These are phyloP conservation scores for Pelobates fuscus DNA, from an alignment of 2,113 vertebrate species.

Conservation along the genomic window DNA sequence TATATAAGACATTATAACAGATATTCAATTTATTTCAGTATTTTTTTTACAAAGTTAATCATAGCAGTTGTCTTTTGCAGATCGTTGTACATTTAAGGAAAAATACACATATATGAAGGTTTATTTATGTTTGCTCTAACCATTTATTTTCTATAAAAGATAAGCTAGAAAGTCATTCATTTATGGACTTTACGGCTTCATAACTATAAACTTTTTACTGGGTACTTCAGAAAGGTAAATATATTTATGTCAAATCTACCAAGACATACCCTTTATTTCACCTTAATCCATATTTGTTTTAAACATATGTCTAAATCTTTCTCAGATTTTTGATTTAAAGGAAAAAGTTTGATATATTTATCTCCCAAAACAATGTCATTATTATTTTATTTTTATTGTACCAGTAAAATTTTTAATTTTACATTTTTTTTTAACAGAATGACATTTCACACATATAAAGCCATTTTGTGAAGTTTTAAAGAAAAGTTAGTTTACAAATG, in stretches of 20 bases:
- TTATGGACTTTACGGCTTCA: conserved; percentile 9
- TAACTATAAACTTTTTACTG: conserved; percentile 29
- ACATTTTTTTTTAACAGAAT: too few species aligned
- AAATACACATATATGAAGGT: conserved; percentile 1
- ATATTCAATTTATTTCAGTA: neutral
- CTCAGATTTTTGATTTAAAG: neutral
- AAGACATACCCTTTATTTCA: conserved; percentile 34
- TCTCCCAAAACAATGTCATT: neutral
- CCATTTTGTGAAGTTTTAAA: too few species aligned
- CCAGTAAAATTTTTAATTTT: too few species aligned
- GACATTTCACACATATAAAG: too few species aligned
- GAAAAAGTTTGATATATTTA: neutral
- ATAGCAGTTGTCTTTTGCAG: neutral
- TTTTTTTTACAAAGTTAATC: neutral
- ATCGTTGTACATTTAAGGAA: neutral
- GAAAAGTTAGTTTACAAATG: too few species aligned
- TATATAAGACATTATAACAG: conserved; percentile 6
- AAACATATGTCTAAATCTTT: neutral
- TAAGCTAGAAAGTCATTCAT: conserved; percentile 35
- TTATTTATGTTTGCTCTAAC: neutral
- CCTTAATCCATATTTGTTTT: conserved; percentile 21
- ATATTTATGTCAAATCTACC: conserved; percentile 16
- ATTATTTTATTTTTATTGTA: neutral
- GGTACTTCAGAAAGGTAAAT: conserved; percentile 13
- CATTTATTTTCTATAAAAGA: conserved; percentile 26